phyloP scores from a whole-genome alignment of 2,113 vertebrate genomes.

The Podiceps cristatus region DNA sequence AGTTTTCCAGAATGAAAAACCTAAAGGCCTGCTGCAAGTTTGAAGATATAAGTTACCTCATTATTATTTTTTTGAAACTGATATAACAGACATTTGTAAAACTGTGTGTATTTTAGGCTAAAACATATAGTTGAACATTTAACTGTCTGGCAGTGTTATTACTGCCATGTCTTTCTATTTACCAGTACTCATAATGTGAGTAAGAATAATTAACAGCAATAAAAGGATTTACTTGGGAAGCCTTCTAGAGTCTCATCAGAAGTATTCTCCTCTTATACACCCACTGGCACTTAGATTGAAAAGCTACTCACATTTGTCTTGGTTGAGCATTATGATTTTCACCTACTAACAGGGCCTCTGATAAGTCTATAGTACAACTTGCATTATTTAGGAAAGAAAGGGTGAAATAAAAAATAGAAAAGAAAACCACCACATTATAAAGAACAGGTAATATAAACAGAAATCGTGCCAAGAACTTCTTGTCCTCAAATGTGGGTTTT shows the following conservation, averaged over 20 bases:
- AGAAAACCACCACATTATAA: background rate
- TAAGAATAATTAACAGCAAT: background rate
- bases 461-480: background rate
- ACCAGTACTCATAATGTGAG: background rate
- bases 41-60: constrained; percentile 61
- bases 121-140: constrained; percentile 28
- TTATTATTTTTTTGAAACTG: constrained; percentile 64
- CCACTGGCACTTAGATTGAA: background rate
- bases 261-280: background rate
- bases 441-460: background rate
- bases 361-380: background rate
- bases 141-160: constrained; percentile 2
- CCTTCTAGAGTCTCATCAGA: background rate
- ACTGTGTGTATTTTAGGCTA: constrained; percentile 43
- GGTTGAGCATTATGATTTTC: background rate
- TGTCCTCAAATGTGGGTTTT: background rate
- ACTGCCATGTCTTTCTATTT: background rate
- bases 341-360: background rate
- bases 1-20: constrained; percentile 67
- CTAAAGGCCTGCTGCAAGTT: constrained; percentile 60
- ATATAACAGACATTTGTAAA: constrained; percentile 63
- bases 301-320: background rate
- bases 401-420: background rate
- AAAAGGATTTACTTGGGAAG: background rate
- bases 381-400: background rate